A percentile compares a stretch with the other conserved stretches of the same genome.
Conservation (phyloP, 2,888 invertebrate species). For the Rugalucina vietnamica region DNA sequence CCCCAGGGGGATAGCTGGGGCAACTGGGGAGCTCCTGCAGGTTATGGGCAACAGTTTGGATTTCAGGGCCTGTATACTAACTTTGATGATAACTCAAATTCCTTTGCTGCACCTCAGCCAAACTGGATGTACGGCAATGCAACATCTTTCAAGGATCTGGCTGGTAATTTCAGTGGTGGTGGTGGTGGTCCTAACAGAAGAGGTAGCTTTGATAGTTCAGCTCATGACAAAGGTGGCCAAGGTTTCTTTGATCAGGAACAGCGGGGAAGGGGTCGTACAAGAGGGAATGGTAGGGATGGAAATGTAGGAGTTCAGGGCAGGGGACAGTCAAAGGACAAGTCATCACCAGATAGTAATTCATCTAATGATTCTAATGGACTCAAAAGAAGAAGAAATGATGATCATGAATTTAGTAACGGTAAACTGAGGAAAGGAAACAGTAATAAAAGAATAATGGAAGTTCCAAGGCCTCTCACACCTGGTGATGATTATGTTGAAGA, state of each 20-base stretch:
- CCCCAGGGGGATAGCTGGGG: not conserved
- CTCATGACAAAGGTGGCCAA: not conserved
- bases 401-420: constrained; percentile 23
- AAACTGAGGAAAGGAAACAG: constrained; percentile 45
- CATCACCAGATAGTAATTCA: constrained; percentile 55
- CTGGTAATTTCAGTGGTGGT: not conserved
- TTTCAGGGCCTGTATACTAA: not conserved
- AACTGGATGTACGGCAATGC: not conserved
- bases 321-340: constrained; percentile 25
- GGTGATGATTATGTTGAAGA: not conserved
- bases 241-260: constrained; percentile 6
- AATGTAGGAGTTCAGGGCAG: not conserved
- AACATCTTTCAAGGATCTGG: not conserved
- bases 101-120: not conserved
- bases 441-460: constrained; percentile 15
- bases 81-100: not conserved
- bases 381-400: constrained; percentile 51
- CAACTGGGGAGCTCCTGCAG: not conserved
- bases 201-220: constrained; percentile 56
- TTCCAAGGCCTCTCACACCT: not conserved
- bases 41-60: not conserved
- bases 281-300: constrained; percentile 15
- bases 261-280: constrained; percentile 37
- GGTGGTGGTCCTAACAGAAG: constrained; percentile 6
- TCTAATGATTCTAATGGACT: constrained; percentile 49